Evolutionary conservation across 2,113 vertebrate genomes (phyloP), one percentile per base, ranked within the genome.

Genomic region (Elephantulus edwardii): DNA sequence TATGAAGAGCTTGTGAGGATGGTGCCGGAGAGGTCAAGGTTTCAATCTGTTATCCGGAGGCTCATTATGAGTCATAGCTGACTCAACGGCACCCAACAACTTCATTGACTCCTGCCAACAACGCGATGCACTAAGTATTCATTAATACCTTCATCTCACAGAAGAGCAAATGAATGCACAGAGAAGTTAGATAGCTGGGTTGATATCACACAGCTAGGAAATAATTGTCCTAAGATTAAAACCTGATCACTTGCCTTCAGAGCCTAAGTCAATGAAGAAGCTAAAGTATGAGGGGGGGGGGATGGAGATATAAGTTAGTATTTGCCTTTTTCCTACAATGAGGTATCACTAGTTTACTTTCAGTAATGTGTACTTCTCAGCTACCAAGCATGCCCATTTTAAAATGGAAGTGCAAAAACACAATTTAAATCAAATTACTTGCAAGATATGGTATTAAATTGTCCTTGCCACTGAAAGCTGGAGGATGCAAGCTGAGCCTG

Each of bases 371-470:
- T 72, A 83, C 54, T 92, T 50, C 58, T 68, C 78, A 58, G 68
- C 64, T 35, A 81, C 62, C 52, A 89, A 60, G 52, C 46, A 70
- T 86, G 82, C 68, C 62, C 83, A 56, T 80, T 91, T 91, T 79
- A n/a, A 94, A 89, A 96, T 74, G 82, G 68, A 94, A 95, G 91
- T 78, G 50, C 79, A 80, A 86, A 96, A 94, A 89, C 91, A 93
- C 89, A 92, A 93, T 96, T 91, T 91, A 95, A 95, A 94, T 85
- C 85, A 95, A 96, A 96, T 93, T 79, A 93, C 91, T 93, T 89
- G 76, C 87, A 93, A 92, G 79, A 93, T 88, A 76, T 2, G 19
- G 8, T 44, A 91, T 93, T 92, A 95, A 96, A 92, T 89, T 93
- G 89, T 76, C 83, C 89, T 94, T 83, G 85, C 82, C 60, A 56